These are phyloP conservation scores for Galerucella pusilla DNA, from an alignment of 2,888 invertebrate genomes.

Conservation along the genomic window DNA sequence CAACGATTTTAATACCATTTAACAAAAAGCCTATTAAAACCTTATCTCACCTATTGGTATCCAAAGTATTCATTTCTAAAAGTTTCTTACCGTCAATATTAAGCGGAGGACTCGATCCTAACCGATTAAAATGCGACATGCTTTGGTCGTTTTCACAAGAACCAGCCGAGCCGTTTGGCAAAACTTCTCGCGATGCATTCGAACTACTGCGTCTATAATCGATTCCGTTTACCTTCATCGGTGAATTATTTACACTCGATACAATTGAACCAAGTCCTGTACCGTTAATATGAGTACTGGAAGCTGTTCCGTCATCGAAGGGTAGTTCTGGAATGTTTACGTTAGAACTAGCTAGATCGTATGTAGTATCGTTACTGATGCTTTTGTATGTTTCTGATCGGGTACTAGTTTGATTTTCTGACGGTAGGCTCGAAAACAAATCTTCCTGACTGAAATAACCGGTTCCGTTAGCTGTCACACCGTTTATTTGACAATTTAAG, in stretches of 20 bases:
- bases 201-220: conserved; percentile 9
- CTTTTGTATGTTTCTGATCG: conserved; percentile 55
- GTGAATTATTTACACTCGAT: conserved; percentile 4
- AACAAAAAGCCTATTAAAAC: conserved; percentile 26
- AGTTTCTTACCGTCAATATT: conserved; percentile 42
- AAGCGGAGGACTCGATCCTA: conserved; percentile 50
- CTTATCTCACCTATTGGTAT: conserved; percentile 58
- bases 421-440: conserved; percentile 54
- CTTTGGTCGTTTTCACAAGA: conserved; percentile 34
- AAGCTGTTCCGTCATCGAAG: conserved; percentile 47
- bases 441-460: conserved; percentile 53
- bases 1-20: conserved; percentile 8
- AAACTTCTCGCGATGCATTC: background rate
- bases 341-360: conserved; percentile 55
- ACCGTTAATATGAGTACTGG: background rate
- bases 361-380: conserved; percentile 52
- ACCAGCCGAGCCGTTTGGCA: background rate
- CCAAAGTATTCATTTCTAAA: conserved; percentile 59
- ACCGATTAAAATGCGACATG: conserved; percentile 53
- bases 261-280: conserved; percentile 1
- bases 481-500: conserved; percentile 29
- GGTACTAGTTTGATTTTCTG: conserved; percentile 49
- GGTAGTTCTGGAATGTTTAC: conserved; percentile 57
- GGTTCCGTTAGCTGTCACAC: conserved; percentile 37
- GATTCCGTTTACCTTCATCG: conserved; percentile 14